A percentile compares a stretch with the other conserved stretches of the same genome.
Evolutionary conservation across 1,140 invertebrate species (phyloP).

Genomic region (Stenopsyche tienmushanensis): DNA sequence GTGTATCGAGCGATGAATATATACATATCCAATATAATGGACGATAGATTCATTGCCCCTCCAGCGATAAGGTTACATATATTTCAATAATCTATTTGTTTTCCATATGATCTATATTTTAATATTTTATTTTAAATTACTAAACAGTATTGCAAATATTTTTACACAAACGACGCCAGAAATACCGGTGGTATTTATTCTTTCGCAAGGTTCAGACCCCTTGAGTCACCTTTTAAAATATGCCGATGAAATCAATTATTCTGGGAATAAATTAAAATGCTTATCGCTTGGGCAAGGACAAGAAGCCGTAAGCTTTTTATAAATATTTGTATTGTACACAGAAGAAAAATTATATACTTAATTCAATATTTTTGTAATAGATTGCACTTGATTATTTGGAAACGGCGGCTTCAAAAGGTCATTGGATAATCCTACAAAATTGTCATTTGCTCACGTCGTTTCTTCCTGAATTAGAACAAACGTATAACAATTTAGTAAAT

Average conservation of each 20-base stretch:
- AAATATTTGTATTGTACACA: not conserved
- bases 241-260: slow-evolving; percentile 69
- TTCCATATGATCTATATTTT: not conserved
- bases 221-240: slow-evolving; percentile 86
- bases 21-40: slow-evolving; percentile 79
- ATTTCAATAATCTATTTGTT: slow-evolving; percentile 13
- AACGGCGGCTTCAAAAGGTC: slow-evolving; percentile 70
- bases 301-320: slow-evolving; percentile 59
- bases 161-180: slow-evolving; percentile 76
- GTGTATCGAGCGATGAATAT: slow-evolving; percentile 78
- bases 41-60: slow-evolving; percentile 81
- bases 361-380: slow-evolving; percentile 46
- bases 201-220: slow-evolving; percentile 86
- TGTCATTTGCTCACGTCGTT: slow-evolving; percentile 84
- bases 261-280: slow-evolving; percentile 74
- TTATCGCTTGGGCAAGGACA: slow-evolving; percentile 88
- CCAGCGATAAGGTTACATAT: slow-evolving; percentile 66
- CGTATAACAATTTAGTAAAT: slow-evolving; percentile 72
- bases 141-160: slow-evolving; percentile 70
- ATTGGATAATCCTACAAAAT: slow-evolving; percentile 90
- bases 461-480: slow-evolving; percentile 77
- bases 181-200: slow-evolving; percentile 83
- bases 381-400: slow-evolving; percentile 71
- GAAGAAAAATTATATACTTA: not conserved
- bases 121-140: slow-evolving; percentile 15